Evolutionary conservation across 2,888 invertebrate species (phyloP).

Genomic region (Eutolmus rufibarbis): DNA sequence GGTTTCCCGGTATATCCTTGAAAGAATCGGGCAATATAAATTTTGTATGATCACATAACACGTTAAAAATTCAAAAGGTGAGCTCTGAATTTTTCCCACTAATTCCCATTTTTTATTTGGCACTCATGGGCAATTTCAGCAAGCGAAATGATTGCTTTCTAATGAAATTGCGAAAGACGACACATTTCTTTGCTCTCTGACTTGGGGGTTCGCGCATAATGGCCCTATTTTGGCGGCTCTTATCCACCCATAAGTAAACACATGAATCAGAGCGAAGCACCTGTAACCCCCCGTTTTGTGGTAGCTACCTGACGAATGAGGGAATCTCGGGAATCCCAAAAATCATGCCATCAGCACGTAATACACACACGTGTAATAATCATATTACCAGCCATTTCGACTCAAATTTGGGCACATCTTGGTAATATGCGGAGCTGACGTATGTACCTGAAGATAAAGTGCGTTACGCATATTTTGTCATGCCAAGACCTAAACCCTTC

Average conservation of each 20-base stretch:
- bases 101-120: neutral
- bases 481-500: neutral
- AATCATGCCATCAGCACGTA: conserved; percentile 24
- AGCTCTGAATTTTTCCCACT: neutral
- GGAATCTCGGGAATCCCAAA: neutral
- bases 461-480: neutral
- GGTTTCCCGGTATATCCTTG: neutral
- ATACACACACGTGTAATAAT: conserved; percentile 27
- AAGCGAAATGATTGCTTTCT: neutral
- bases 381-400: neutral
- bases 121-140: neutral
- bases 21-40: neutral
- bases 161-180: neutral
- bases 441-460: neutral
- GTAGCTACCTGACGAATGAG: neutral
- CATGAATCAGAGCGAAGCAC: neutral
- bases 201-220: neutral
- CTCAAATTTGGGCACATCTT: neutral
- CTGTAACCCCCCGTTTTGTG: neutral
- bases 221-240: neutral
- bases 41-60: neutral
- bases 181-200: neutral
- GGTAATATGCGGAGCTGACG: neutral
- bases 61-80: neutral
- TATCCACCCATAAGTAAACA: neutral